Percentiles rank a stretch among this genome's conserved stretches.
These are phyloP conservation scores for Lepisosteus oculatus DNA, from an alignment of 2,113 vertebrate species.

Conservation along the genomic window DNA sequence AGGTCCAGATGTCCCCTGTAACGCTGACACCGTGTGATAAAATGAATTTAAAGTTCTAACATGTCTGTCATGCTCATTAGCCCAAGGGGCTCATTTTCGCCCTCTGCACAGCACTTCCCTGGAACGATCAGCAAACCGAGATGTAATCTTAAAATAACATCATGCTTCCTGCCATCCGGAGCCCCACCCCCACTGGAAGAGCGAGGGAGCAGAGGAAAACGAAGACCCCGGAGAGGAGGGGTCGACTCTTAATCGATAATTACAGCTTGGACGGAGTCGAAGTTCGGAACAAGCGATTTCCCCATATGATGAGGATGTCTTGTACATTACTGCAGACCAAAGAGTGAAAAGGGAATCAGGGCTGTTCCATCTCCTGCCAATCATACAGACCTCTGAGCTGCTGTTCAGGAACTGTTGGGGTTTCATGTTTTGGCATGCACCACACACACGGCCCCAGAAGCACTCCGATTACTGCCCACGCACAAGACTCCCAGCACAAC, in stretches of 20 bases:
- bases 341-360: not conserved
- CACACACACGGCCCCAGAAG: not conserved
- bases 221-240: too few relatives aligned
- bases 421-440: too few relatives aligned
- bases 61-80: conserved; percentile 4
- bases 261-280: too few relatives aligned
- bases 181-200: too few relatives aligned
- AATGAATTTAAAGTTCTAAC: conserved; percentile 17
- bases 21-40: conserved; percentile 18
- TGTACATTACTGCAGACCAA: too few relatives aligned
- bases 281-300: too few relatives aligned
- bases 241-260: too few relatives aligned
- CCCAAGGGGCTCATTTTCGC: conserved; percentile 5
- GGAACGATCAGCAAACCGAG: not conserved
- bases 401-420: too few relatives aligned
- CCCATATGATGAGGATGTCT: too few relatives aligned
- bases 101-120: not conserved
- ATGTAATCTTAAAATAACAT: not conserved
- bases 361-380: not conserved
- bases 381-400: too few relatives aligned
- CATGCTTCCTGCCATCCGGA: too few relatives aligned
- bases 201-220: too few relatives aligned
- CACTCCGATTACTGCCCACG: conserved; percentile 37
- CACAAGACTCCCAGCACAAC: conserved; percentile 22
- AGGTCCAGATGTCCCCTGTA: conserved; percentile 8